Conservation (phyloP, 2,113 vertebrate species). For the Stegastes partitus region DNA sequence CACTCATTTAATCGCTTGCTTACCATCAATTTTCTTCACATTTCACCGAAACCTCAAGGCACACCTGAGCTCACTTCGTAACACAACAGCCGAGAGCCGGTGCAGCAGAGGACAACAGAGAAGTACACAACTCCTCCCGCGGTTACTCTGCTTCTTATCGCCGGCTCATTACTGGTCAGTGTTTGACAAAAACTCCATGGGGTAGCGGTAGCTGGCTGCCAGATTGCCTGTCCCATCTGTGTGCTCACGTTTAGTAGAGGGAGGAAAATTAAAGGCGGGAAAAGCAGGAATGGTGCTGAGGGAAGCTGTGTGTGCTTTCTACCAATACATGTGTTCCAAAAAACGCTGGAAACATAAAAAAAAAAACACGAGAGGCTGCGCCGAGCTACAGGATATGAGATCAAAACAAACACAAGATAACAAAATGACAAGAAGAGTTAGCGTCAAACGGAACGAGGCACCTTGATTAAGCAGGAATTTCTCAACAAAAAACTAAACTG, state of each 20-base stretch:
- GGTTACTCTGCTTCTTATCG: constrained; percentile 60
- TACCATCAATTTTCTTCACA: constrained; percentile 48
- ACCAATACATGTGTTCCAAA: constrained; percentile 27
- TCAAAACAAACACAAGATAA: constrained; percentile 51
- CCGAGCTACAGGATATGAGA: constrained; percentile 24
- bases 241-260: constrained; percentile 72
- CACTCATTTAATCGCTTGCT: constrained; percentile 35
- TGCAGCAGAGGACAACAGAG: constrained; percentile 42
- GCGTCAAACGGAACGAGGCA: constrained; percentile 36
- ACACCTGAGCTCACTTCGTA: constrained; percentile 68
- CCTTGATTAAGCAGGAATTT: constrained; percentile 52
- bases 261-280: constrained; percentile 62
- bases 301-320: constrained; percentile 42
- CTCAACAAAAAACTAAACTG: constrained; percentile 11
- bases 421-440: constrained; percentile 53
- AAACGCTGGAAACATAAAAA: constrained; percentile 50
- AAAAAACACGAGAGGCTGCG: neutral
- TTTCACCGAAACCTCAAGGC: constrained; percentile 38
- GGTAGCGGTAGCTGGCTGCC: constrained; percentile 51
- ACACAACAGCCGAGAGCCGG: constrained; percentile 38
- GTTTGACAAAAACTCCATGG: constrained; percentile 60
- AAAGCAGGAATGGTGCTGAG: constrained; percentile 61
- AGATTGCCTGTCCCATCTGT: constrained; percentile 74
- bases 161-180: constrained; percentile 62
- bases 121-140: constrained; percentile 48